Percentiles rank a stretch among this genome's conserved stretches.
phyloP scores from a whole-genome alignment of 2,797 vertebrate species.

The Diplodus puntazzo region DNA sequence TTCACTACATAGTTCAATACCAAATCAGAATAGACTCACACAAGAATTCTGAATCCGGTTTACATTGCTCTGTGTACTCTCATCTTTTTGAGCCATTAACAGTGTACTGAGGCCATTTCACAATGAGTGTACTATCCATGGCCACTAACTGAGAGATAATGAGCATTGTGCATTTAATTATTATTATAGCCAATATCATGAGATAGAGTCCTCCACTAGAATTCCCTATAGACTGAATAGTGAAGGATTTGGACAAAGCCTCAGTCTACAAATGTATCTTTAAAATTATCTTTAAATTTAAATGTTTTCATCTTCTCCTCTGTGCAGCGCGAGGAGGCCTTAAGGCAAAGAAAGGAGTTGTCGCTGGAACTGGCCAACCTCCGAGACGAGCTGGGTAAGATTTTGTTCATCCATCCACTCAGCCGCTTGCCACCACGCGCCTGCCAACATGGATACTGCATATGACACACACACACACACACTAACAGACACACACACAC shows the following conservation, averaged over 20 bases:
- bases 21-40: too few relatives aligned
- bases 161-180: not conserved
- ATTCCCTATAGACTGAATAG: not conserved
- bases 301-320: slow-evolving; percentile 20
- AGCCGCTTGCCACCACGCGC: not conserved
- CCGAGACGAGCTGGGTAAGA: slow-evolving; percentile 76
- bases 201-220: not conserved
- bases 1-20: not conserved
- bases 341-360: slow-evolving; percentile 76
- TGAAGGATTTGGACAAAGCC: not conserved
- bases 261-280: not conserved
- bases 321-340: slow-evolving; percentile 71
- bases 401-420: not conserved
- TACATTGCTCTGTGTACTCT: too few relatives aligned
- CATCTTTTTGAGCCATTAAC: not conserved
- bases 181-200: not conserved
- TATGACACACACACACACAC: slow-evolving; percentile 1
- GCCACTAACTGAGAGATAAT: too few relatives aligned
- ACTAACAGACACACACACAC: too few relatives aligned
- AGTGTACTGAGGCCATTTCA: not conserved
- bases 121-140: not conserved
- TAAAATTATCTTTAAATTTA: too few relatives aligned
- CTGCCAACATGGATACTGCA: slow-evolving; percentile 11
- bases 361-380: slow-evolving; percentile 65
- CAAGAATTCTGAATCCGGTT: too few relatives aligned